These are phyloP conservation scores for Cactoblastis cactorum DNA, from an alignment of 2,888 invertebrate genomes.

Conservation along the genomic window DNA sequence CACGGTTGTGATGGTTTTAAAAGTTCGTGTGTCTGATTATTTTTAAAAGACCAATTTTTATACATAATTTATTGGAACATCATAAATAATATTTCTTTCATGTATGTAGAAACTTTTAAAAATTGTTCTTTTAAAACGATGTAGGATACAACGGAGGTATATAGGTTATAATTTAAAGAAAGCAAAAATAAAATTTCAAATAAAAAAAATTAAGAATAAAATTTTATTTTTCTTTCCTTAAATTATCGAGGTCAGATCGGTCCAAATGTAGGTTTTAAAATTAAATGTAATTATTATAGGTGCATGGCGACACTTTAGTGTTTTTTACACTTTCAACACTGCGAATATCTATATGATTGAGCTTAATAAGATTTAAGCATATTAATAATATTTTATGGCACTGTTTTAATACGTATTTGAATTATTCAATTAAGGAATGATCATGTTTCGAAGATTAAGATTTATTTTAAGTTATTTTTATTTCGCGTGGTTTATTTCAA, in stretches of 20 bases:
- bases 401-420: constrained; percentile 32
- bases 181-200: background rate
- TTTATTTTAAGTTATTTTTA: constrained; percentile 34
- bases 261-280: constrained; percentile 16
- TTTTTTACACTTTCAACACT: constrained; percentile 44
- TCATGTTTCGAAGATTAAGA: constrained; percentile 30
- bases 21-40: background rate
- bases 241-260: background rate
- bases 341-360: constrained; percentile 45
- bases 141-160: background rate
- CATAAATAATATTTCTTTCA: too few relatives aligned
- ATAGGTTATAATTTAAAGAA: background rate
- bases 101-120: background rate
- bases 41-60: background rate
- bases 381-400: constrained; percentile 41
- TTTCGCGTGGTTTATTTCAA: constrained; percentile 34
- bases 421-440: constrained; percentile 30
- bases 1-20: background rate
- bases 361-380: constrained; percentile 42
- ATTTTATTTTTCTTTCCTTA: background rate
- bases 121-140: background rate
- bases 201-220: background rate
- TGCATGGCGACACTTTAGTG: constrained; percentile 38
- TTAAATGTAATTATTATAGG: constrained; percentile 23
- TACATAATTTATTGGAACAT: too few relatives aligned